Conservation (phyloP, 2,888 invertebrate genomes). For the Diabrotica balteata region DNA sequence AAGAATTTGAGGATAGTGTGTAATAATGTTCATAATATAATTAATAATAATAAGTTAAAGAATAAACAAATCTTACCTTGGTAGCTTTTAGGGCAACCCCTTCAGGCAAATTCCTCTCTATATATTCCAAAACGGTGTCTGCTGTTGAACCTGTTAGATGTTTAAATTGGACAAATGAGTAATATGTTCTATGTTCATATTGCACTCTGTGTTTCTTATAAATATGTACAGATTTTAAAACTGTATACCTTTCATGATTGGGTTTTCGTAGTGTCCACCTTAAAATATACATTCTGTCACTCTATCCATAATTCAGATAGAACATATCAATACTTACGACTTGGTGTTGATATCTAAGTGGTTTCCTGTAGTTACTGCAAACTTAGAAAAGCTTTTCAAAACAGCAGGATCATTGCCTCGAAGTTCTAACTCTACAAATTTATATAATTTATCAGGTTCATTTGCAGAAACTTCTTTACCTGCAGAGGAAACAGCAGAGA, state of each 20-base stretch:
- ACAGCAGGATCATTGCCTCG: constrained; percentile 88
- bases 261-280: constrained; percentile 80
- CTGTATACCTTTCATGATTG: constrained; percentile 76
- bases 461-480: neutral
- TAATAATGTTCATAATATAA: too few species aligned
- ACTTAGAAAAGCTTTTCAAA: constrained; percentile 86
- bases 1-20: too few species aligned
- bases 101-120: constrained; percentile 96
- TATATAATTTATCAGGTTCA: constrained; percentile 79
- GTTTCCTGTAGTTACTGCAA: constrained; percentile 80
- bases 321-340: constrained; percentile 64
- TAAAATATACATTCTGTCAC: constrained; percentile 49
- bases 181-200: constrained; percentile 95
- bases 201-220: constrained; percentile 94
- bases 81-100: constrained; percentile 93
- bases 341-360: constrained; percentile 81
- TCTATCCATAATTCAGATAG: too few species aligned
- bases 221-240: constrained; percentile 88
- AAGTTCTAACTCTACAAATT: constrained; percentile 84
- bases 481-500: neutral
- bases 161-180: constrained; percentile 80
- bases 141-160: constrained; percentile 94
- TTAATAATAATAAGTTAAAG: too few species aligned
- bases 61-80: constrained; percentile 63
- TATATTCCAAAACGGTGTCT: constrained; percentile 94